Evolutionary conservation across 1,140 invertebrate genomes (phyloP), one percentile per base, ranked within the genome.

Genomic region (Leptopilina boulardi): DNA sequence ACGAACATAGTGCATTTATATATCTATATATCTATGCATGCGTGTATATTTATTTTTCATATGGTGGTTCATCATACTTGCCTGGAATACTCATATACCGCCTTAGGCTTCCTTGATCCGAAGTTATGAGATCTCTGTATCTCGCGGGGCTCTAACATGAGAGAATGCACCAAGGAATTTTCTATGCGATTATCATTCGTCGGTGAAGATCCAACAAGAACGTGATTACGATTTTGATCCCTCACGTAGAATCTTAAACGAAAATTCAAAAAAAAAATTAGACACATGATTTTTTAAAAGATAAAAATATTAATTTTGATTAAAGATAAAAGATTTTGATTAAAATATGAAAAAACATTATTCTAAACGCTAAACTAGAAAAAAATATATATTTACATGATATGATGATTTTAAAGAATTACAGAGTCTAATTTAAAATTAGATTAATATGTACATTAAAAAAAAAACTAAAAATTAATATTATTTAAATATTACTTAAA

Each of bases 111-210:
- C 23, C 56, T 10, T 66, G 56, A 66, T 66, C 56, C 13, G 19
- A 2, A 30, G 19, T 66, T 66, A 66, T 66, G 56, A 66, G 23
- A 66, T 30, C 56, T 23, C 56, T 4, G 56, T 66, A 26, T 66
- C 56, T 66, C 23, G 2, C 6, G 23, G 26, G 56, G 56, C 56
- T n/a, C n/a, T 66, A 66, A 30, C 56, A 66, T 66, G 56, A 66
- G 56, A 66, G 21, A 26, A 66, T 23, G 56, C 23, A 66, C 2
- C 56, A 26, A 66, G 56, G 56, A 23, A 66, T 66, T 66, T 66
- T 66, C 56, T 66, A 66, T 66, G 56, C 56, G 23, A 66, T 66
- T 30, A 66, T 26, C 56, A 66, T 66, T 21, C 56, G 56, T 5
- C 13, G 56, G 23, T 66, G 11, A 66, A 66, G 23, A 66, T 66